These are phyloP conservation scores for Numenius phaeopus DNA, from an alignment of 2,797 vertebrate genomes.

Conservation along the genomic window DNA sequence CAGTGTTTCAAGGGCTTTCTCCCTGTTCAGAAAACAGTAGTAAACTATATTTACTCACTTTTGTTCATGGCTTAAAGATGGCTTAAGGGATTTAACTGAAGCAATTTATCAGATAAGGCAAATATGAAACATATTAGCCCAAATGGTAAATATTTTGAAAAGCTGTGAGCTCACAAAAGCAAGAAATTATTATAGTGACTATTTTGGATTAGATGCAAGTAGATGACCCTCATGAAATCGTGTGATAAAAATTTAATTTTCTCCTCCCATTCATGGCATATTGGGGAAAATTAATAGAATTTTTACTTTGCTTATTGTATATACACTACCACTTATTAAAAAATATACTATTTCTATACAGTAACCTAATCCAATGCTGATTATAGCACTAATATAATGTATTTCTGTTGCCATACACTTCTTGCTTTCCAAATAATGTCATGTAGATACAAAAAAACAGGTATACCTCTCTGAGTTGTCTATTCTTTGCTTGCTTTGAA, in stretches of 20 bases:
- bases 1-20: slow-evolving; percentile 23
- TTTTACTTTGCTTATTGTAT: neutral
- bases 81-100: slow-evolving; percentile 36
- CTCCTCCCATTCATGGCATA: neutral
- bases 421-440: neutral
- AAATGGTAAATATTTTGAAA: slow-evolving; percentile 26
- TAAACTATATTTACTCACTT: neutral
- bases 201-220: neutral
- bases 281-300: neutral
- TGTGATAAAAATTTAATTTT: neutral
- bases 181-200: neutral
- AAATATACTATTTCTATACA: neutral
- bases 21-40: neutral
- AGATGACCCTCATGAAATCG: neutral
- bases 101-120: neutral
- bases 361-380: neutral
- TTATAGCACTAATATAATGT: neutral
- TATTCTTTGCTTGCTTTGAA: slow-evolving; percentile 19
- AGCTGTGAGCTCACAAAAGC: neutral
- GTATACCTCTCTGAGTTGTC: neutral
- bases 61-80: neutral
- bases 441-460: neutral
- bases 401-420: neutral
- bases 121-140: neutral
- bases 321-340: neutral